Evolutionary conservation across 2,113 vertebrate genomes (phyloP), one percentile per base, ranked within the genome.

Genomic region (Capreolus pygargus): DNA sequence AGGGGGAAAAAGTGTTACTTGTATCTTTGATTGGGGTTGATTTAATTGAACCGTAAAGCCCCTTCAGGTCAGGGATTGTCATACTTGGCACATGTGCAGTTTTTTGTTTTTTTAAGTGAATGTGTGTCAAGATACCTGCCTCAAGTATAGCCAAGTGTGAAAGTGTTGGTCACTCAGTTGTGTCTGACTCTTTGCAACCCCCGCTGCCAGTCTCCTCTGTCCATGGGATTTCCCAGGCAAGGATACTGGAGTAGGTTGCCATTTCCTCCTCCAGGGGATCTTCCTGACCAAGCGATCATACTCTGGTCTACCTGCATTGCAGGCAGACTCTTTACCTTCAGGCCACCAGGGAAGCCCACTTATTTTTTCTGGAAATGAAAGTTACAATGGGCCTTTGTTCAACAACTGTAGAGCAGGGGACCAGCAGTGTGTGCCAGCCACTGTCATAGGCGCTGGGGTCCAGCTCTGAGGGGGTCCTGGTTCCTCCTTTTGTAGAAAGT

Each of bases 401-500:
- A 4, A 43, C 14, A 8, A 2, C 11, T 12, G 8, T 19, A 30
- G 9, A 28, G 0, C 6, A 16, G 81, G 45, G 45, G 3, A 25
- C n/a, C 19, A 64, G 2, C 74, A 27, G 15, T 19, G 12, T 17
- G 79, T 70, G 50, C 52, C 7, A 9, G n/a, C 43, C 19, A 0
- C 64, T 1, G 39, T 33, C 43, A 43, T 30, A 45, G 58, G 70
- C 19, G 3, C 36, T 10, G 3, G 57, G 43, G 25, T 36, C 2
- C 10, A 9, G 33, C 55, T 13, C 21, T 4, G 25, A 47, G 7
- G 2, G 28, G n/a, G 14, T 10, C 8, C 0, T 5, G 8, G 19
- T 4, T 39, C 43, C 50, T 55, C 1, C n/a, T 1, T 8, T 13
- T 0, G 9, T 43, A 6, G 5, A 78, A 17, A 50, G 43, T 12